Base-by-base conservation (phyloP, 2,888 invertebrate genomes). In the Drosophila lutescens region DNA sequence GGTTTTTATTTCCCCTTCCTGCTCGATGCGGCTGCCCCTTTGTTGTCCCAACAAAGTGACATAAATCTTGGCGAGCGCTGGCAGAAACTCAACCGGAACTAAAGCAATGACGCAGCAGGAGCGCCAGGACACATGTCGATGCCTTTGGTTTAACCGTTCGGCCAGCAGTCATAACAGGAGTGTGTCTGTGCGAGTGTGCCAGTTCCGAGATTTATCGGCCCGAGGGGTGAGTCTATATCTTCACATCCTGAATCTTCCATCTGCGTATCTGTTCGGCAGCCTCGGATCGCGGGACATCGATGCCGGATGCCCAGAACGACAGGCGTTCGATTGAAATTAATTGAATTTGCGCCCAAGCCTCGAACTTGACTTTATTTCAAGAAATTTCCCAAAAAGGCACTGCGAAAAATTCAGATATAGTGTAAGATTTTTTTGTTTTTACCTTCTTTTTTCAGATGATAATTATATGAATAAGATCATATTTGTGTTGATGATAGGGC, bases 251-350 rank as follows among this genome's bases (percentile, higher is more conserved):
- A 26, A 6, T 26, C 26, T 26, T 26, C 47, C 20, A 55, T 68
- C 61, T 61, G 66, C 69, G 71, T 70, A 77, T 80, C 46, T 30
- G 15, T 68, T 79, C 73, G 73, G 77, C 68, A 73, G 51, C 65
- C 79, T 78, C 10, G 26, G 80, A 75, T 74, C 61, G 76, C 74
- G 74, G 65, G 76, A 66, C 72, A 88, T 90, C 86, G 69, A 89
- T 85, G 87, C 84, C 85, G 89, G 85, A 86, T 88, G 79, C 62
- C 73, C 76, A 75, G 89, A 85, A 86, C 90, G 91, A 89, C 91
- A 90, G 91, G 89, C 91, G 91, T 85, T 88, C 91, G 91, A 91
- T 91, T 91, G 91, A 91, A 89, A 91, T 91, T 91, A 91, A 91
- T 91, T 91, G 91, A 90, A 90, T 91, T 91, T 89, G 80, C 79